Evolutionary conservation across 2,797 vertebrate genomes (phyloP).

Genomic region (Tinamus major): DNA sequence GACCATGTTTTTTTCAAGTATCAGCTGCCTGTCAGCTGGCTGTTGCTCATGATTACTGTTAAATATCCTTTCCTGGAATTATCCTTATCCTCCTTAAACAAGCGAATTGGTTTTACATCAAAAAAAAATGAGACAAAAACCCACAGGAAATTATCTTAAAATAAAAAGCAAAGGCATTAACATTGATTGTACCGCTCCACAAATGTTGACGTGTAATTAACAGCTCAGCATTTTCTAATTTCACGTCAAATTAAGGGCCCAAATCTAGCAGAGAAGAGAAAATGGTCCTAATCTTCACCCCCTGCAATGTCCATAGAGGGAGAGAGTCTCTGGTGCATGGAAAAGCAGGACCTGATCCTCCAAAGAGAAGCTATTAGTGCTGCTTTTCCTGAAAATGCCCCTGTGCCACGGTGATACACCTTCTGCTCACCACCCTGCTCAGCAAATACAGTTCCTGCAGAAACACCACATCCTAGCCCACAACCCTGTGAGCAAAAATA

Average conservation of each 20-base stretch:
- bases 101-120: background rate
- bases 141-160: background rate
- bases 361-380: background rate
- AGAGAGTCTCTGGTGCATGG: rapidly evolving
- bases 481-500: background rate
- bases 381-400: background rate
- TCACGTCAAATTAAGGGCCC: background rate
- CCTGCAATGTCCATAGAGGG: rapidly evolving
- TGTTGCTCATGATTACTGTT: background rate
- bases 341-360: background rate
- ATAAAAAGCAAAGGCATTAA: background rate
- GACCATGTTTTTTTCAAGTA: background rate
- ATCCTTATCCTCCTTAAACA: background rate
- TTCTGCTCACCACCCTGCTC: background rate
- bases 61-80: background rate
- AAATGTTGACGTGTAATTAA: background rate
- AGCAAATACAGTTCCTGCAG: background rate
- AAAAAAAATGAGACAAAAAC: background rate
- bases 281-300: background rate
- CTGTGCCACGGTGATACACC: rapidly evolving
- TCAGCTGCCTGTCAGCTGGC: background rate
- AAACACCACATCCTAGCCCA: background rate
- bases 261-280: background rate
- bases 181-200: background rate
- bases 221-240: background rate